Base-by-base conservation (phyloP, 2,797 vertebrate genomes). In the Synaphobranchus kaupii region DNA sequence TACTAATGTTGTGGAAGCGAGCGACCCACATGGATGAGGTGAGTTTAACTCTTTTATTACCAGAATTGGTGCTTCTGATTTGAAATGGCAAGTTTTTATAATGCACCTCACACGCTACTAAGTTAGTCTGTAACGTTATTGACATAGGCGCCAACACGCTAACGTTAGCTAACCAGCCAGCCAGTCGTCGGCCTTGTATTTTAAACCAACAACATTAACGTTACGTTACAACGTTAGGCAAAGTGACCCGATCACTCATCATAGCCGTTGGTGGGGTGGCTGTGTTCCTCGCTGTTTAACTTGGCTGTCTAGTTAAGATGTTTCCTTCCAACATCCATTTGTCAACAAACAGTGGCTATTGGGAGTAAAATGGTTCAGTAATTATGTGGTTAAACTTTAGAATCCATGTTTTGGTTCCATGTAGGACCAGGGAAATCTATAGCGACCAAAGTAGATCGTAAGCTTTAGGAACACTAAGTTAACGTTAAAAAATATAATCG, bases 1-100 rank as follows among this genome's bases (percentile, higher is more conserved):
- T 3, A 13, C 39, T 78, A 47, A 6, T 39, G 47, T 71, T 31
- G 28, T 31, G 28, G 5, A 31, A 71, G 68, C 28, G 28, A 71
- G 68, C 39, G 20, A 78, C 39, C 73, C 73, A 47, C 39, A 47
- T 78, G 39, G 73, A 78, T 47, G 73, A 78, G 73, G 73, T 78
- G 73, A 78, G 73, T 78, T 1, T 5, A 73, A 73, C 73, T 78
- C 73, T 78, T 8, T 22, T 39, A 47, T 78, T 78, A 47, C 25
- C n/a, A 7, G n/a, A 78, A 17, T 44, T 1, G 22, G 47, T 78
- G 39, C 17, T 78, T 47, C 5, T 44, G 73, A 7, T 8, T 22
- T 34, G 13, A 12, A 68, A 28, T 68, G 25, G 25, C n/a, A n/a
- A 17, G 56, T 0, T 58, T 58, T 58, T 3, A 58, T 58, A 58